These are phyloP conservation scores for Helleia helle DNA, from an alignment of 2,888 invertebrate genomes.

Conservation along the genomic window DNA sequence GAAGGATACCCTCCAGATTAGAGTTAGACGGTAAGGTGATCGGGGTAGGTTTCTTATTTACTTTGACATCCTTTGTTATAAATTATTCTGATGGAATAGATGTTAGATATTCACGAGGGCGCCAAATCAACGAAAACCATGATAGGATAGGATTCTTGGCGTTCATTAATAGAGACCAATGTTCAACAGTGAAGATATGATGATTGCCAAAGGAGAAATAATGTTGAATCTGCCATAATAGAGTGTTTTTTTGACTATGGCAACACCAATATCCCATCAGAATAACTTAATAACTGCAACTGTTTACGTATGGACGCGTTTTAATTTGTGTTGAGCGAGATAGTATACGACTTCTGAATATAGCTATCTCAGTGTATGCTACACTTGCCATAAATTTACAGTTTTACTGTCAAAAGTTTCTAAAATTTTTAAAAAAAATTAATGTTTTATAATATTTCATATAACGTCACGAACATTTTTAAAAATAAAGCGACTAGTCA, in stretches of 20 bases:
- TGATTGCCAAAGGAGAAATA: background rate
- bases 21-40: slow-evolving; percentile 16
- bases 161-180: background rate
- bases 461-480: too few species aligned
- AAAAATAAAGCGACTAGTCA: too few species aligned
- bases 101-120: background rate
- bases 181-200: background rate
- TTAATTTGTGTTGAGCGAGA: background rate
- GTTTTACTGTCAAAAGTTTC: too few species aligned
- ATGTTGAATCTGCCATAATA: background rate
- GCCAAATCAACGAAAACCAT: background rate
- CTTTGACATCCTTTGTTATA: background rate
- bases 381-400: too few species aligned
- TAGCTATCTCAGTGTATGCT: too few species aligned
- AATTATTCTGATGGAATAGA: background rate
- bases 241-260: background rate
- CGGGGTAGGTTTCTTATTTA: background rate
- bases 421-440: too few species aligned
- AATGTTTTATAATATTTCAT: too few species aligned
- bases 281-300: background rate
- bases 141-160: slow-evolving; percentile 3
- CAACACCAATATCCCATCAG: background rate
- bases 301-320: background rate
- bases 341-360: background rate
- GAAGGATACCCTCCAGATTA: slow-evolving; percentile 22